Conservation (phyloP, 1,140 invertebrate genomes). For the Ctenoplectra terminalis region DNA sequence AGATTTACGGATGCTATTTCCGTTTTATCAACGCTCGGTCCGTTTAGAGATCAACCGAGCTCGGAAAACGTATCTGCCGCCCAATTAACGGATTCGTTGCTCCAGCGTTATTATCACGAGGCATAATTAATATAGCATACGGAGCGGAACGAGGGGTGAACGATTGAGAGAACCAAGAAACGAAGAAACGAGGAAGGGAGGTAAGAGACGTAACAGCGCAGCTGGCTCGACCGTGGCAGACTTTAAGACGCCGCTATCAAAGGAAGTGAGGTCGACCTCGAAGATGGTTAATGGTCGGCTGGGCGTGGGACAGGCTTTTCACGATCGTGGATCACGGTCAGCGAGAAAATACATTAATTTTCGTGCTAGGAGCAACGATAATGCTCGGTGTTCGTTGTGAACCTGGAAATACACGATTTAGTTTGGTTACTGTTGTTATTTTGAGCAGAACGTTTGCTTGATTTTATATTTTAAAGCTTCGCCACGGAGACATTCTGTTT, state of each 20-base stretch:
- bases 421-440: too few relatives aligned
- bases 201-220: constrained; percentile 47
- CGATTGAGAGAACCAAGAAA: not conserved
- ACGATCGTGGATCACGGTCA: constrained; percentile 32
- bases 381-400: not conserved
- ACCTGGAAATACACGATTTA: too few relatives aligned
- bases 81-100: constrained; percentile 69
- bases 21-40: constrained; percentile 59
- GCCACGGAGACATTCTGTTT: too few relatives aligned
- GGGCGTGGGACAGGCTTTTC: constrained; percentile 63
- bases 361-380: not conserved
- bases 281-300: constrained; percentile 53
- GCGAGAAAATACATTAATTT: not conserved
- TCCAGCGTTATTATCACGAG: constrained; percentile 57
- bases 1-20: constrained; percentile 60
- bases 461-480: too few relatives aligned
- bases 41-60: too few relatives aligned
- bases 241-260: constrained; percentile 77
- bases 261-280: constrained; percentile 81
- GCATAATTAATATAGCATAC: constrained; percentile 67
- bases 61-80: constrained; percentile 47
- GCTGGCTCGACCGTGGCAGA: constrained; percentile 67
- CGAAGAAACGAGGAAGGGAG: constrained; percentile 29
- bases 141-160: constrained; percentile 52
- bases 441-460: too few relatives aligned